Conservation (phyloP, 2,113 vertebrate species). For the Psittacara wagleri region DNA sequence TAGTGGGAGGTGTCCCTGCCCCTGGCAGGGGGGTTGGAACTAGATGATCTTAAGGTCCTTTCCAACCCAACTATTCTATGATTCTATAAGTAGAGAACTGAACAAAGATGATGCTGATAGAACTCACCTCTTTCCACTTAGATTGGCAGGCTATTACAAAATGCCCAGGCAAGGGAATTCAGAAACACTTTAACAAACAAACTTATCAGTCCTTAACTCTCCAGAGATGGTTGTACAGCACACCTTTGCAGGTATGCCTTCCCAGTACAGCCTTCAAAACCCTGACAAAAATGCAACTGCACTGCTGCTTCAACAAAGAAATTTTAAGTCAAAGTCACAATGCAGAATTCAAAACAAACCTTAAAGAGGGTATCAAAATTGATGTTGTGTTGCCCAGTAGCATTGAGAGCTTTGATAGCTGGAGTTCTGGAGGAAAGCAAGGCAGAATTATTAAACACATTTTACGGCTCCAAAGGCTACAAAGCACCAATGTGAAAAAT, state of each 20-base stretch:
- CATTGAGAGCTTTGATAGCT: constrained; percentile 86
- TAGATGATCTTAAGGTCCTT: no score
- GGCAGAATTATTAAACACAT: not conserved
- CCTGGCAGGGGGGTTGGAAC: no score
- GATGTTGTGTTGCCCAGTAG: constrained; percentile 84
- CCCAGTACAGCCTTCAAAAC: not conserved
- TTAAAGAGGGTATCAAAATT: constrained; percentile 81
- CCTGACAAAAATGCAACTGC: not conserved
- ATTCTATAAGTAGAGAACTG: not conserved
- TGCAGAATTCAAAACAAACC: constrained; percentile 36
- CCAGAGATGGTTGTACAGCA: not conserved
- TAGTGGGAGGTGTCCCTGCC: no score
- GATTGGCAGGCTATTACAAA: not conserved
- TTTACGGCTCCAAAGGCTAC: not conserved
- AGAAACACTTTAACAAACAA: not conserved
- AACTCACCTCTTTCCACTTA: not conserved
- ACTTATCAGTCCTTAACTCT: not conserved
- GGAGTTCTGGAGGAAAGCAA: constrained; percentile 74
- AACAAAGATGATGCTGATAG: not conserved
- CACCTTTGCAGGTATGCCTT: not conserved
- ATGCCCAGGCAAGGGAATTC: not conserved
- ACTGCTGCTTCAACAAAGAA: not conserved
- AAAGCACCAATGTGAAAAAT: not conserved
- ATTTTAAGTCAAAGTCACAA: not conserved
- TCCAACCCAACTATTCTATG: no score